Evolutionary conservation across 2,797 vertebrate genomes (phyloP), one percentile per base, ranked within the genome.

Genomic region (Helostoma temminkii): DNA sequence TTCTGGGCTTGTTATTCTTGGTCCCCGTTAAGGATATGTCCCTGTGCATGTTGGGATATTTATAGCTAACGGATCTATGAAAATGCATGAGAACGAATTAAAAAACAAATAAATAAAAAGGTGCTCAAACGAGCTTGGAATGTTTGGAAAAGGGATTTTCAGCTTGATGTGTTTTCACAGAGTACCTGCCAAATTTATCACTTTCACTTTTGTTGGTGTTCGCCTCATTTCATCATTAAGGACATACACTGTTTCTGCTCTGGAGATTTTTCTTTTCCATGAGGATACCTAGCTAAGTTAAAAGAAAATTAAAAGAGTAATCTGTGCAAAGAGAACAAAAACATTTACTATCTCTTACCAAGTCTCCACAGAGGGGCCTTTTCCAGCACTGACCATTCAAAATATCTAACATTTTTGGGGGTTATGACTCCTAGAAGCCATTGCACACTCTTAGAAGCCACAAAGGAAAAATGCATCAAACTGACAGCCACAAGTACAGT

Each of bases 1-100:
- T 86, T 82, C 89, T 67, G 76, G 74, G 76, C 84, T 86, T 94
- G 89, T 94, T 94, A 91, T 94, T 93, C 91, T 94, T 93, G 92
- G 93, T 92, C 70, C 42, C 26, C 4, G 54, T 75, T 79, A 69
- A 89, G 88, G 88, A 88, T 88, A 85, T 39, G 72, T 83, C 73
- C 71, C 82, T 86, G 88, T 85, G 81, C 82, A 77, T 60, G 79
- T 69, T 87, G 3, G 71, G 86, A 90, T 94, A 93, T 94, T 94
- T 94, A 91, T 92, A 93, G 89, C 79, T 86, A 86, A 93, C 89
- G 84, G 88, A 89, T 91, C 86, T 92, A 91, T 91, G 91, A 93
- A 93, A 94, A 94, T 93, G 91, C 89, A 93, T 83, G 89, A 90
- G 88, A 89, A 81, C 66, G 73, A 91, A 94, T 91, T 90, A 85